A percentile compares a stretch with the other conserved stretches of the same genome.
These are phyloP conservation scores for Cepphus grylle DNA, from an alignment of 2,113 vertebrate species.

Conservation along the genomic window DNA sequence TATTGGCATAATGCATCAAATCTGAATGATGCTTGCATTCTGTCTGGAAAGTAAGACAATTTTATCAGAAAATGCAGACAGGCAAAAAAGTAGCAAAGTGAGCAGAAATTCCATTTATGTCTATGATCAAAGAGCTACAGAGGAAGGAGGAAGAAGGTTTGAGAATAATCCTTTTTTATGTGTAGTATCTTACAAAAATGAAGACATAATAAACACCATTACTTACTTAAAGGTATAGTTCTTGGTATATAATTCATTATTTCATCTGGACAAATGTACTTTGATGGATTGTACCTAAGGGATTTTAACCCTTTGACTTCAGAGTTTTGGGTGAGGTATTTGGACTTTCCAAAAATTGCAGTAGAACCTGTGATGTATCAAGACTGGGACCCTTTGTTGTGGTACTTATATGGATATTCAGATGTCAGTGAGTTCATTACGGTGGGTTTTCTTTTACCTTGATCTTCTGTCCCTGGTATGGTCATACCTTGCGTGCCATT, in stretches of 20 bases:
- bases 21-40: conserved; percentile 2
- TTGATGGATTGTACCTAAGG: background rate
- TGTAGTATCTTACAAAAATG: background rate
- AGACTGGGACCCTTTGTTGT: background rate
- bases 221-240: background rate
- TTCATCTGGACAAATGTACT: background rate
- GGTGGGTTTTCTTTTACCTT: background rate
- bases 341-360: background rate
- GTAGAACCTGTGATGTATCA: background rate
- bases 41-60: background rate
- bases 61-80: conserved; percentile 46
- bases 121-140: background rate
- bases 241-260: background rate
- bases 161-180: background rate
- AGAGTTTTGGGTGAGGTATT: background rate
- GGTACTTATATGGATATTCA: background rate
- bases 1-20: conserved; percentile 8
- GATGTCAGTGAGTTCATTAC: background rate
- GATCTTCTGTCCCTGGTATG: background rate
- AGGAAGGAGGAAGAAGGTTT: conserved; percentile 12
- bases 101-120: conserved; percentile 56
- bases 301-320: background rate
- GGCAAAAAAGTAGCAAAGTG: conserved; percentile 30
- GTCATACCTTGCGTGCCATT: fast-evolving
- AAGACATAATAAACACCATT: background rate